These are phyloP conservation scores for Montipora capricornis DNA, from an alignment of 64 coral and sea anemone genomes.

Conservation along the genomic window DNA sequence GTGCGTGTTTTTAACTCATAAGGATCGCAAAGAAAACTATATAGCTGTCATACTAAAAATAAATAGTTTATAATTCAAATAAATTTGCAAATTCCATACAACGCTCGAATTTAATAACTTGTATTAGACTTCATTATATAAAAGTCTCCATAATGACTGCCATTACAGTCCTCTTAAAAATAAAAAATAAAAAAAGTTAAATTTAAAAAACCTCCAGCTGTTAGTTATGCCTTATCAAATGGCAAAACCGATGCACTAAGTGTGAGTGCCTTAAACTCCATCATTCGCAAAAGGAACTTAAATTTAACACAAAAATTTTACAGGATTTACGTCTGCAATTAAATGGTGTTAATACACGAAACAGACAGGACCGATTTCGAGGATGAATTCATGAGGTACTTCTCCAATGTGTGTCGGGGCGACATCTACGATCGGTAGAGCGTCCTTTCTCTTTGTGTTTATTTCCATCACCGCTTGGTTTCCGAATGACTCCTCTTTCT, in stretches of 20 bases:
- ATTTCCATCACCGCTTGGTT: slow-evolving; percentile 22
- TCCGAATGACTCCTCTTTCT: neutral
- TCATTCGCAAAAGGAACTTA: neutral
- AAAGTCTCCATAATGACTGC: neutral
- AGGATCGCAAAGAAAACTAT: neutral
- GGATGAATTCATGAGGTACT: neutral
- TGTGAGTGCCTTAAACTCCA: too few relatives aligned
- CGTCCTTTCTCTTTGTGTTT: slow-evolving; percentile 2
- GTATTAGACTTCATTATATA: neutral
- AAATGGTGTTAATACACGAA: slow-evolving; percentile 16
- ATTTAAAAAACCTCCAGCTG: neutral
- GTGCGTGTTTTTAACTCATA: neutral
- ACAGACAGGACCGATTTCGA: slow-evolving; percentile 34
- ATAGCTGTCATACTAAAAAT: neutral
- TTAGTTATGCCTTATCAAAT: neutral
- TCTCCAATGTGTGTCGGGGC: neutral
- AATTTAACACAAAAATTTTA: neutral
- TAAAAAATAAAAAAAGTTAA: neutral
- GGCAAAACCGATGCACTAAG: neutral
- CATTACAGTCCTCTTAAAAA: too few relatives aligned
- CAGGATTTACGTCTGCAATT: neutral
- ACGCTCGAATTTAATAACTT: neutral
- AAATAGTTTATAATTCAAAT: neutral
- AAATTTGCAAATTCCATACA: neutral
- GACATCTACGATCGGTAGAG: slow-evolving; percentile 26